A percentile compares a stretch with the other conserved stretches of the same genome.
Evolutionary conservation across 2,888 invertebrate genomes (phyloP).

Genomic region (Yponomeuta cagnagella): DNA sequence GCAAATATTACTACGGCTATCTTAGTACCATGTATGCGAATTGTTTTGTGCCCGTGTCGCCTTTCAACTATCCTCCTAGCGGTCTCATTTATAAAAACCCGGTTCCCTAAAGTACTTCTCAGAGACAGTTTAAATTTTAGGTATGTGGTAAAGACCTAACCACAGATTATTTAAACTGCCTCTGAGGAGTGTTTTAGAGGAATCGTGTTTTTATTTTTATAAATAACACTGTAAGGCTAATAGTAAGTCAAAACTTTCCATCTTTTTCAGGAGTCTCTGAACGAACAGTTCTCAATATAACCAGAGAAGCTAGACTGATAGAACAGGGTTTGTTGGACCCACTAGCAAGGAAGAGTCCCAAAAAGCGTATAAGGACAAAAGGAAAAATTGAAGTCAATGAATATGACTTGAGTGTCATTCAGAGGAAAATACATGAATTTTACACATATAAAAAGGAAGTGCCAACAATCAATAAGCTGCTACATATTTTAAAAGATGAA

Average conservation of each 20-base stretch:
- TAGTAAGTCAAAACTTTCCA: not conserved
- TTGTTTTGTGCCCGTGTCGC: too few species aligned
- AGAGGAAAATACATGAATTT: conserved; percentile 66
- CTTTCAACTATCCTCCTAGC: too few species aligned
- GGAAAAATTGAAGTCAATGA: conserved; percentile 67
- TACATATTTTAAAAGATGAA: conserved; percentile 64
- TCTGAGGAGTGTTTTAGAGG: too few species aligned
- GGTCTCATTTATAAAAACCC: too few species aligned
- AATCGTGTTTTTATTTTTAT: too few species aligned
- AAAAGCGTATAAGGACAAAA: conserved; percentile 62
- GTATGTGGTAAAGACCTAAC: too few species aligned
- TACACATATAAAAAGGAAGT: conserved; percentile 68
- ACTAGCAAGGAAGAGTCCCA: conserved; percentile 57
- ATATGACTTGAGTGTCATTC: conserved; percentile 61
- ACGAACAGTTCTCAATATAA: conserved; percentile 62
- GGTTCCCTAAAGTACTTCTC: too few species aligned
- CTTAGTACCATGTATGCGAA: not conserved
- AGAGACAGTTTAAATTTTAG: too few species aligned
- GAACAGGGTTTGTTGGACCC: conserved; percentile 66
- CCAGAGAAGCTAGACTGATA: conserved; percentile 61
- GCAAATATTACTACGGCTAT: not conserved
- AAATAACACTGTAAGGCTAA: not conserved
- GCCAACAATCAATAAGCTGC: conserved; percentile 62
- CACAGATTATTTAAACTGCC: too few species aligned
- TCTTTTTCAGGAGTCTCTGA: conserved; percentile 59